A percentile compares a stretch with the other conserved stretches of the same genome.
Evolutionary conservation across 2,797 vertebrate genomes (phyloP).

Genomic region (Carcharodon carcharias): DNA sequence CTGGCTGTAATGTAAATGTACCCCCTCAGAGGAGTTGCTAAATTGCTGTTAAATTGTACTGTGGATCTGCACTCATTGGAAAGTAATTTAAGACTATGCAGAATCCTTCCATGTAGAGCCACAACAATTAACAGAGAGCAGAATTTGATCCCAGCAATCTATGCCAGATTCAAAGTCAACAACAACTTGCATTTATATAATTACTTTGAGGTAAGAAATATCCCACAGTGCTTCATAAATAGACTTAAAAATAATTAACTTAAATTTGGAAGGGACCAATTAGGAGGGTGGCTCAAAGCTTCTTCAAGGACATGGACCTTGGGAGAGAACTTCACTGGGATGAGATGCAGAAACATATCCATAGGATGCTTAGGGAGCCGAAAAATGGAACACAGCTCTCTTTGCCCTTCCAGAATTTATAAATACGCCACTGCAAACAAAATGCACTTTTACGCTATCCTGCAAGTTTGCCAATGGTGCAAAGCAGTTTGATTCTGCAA

Average conservation of each 20-base stretch:
- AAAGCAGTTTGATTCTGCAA: background rate
- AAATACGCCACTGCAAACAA: background rate
- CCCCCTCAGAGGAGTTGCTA: background rate
- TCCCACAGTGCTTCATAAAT: background rate
- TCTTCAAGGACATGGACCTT: background rate
- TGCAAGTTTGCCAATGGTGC: background rate
- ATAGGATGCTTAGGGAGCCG: background rate
- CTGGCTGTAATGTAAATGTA: background rate
- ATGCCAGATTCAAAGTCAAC: background rate
- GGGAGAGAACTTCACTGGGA: background rate
- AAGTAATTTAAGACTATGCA: background rate
- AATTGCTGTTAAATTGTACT: background rate
- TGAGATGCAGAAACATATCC: background rate
- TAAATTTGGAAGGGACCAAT: background rate
- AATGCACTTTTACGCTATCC: background rate
- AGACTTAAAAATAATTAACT: background rate
- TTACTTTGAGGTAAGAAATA: background rate
- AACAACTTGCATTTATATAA: background rate
- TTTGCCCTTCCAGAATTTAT: background rate
- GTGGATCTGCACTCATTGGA: background rate
- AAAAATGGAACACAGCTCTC: background rate
- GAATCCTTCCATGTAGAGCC: background rate
- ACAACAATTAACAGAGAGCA: background rate
- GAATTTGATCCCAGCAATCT: background rate
- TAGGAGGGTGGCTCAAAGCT: background rate